Evolutionary conservation across 2,113 vertebrate species (phyloP), one percentile per base, ranked within the genome.

Genomic region (Xiphophorus hellerii): DNA sequence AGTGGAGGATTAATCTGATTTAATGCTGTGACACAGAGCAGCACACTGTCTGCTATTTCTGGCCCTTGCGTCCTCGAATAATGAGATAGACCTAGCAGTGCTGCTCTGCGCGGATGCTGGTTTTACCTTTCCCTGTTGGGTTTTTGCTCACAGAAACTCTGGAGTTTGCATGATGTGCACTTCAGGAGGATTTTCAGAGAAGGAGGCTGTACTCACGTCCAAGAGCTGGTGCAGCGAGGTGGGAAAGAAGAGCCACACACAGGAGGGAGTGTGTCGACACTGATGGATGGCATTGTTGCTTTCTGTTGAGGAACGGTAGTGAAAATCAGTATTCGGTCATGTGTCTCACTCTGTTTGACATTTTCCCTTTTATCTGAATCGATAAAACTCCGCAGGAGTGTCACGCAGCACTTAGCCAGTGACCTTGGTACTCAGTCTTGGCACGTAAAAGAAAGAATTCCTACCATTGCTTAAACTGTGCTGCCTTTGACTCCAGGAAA

Each of bases 141-240:
- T 74, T 48, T 84, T 73, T 71, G 69, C 54, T 71, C n/a, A 65
- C 44, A 20, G 8, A 35, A 48, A 39, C 39, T 39, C 54, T 17
- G 27, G 28, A 48, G 17, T 37, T 5, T 35, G 33, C 63, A 31
- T 30, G 37, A 25, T 5, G 25, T 13, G 33, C 0, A 30, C 29
- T 22, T 33, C 31, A 29, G 39, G 31, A 12, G 30, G 60, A 54
- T 48, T 69, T n/a, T 58, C 68, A 70, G 70, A 4, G n/a, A 35
- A 17, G 17, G 33, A 14, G 20, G 12, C 65, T 17, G 84, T 63
- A 94, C 94, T 95, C 90, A 95, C 94, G 90, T 84, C 90, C 92
- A 11, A 89, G 76, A 29, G 87, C 89, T 31, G 91, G 89, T 64
- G 84, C 1, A 6, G 91, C 66, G 44, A 93, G 79, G 7, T 92